Base-by-base conservation (phyloP, 2,113 vertebrate genomes). In the Nannobrachium achirus region DNA sequence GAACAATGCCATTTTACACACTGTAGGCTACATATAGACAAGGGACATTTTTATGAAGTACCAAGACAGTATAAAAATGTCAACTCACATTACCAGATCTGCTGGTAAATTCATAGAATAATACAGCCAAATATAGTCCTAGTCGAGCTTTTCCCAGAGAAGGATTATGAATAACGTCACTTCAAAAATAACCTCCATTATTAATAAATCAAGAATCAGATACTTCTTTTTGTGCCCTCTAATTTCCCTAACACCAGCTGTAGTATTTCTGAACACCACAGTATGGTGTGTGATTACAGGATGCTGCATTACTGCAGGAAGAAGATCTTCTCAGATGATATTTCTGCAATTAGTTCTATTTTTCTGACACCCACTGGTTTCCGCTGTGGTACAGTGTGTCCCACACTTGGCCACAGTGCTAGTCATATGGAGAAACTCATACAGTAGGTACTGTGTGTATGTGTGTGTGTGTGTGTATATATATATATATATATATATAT, bases 201-300 rank as follows among this genome's bases (percentile, higher is more conserved):
- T 2, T 25, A 46, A n/a, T 7, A 38, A 7, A 69, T 50, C n/a
- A 14, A 68, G n/a, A 11, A 11, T 69, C 53, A 52, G 2, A 25
- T 56, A 18, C 73, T 67, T 51, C 56, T 39, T 61, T 71, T 46
- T 44, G 56, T 53, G 62, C 61, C 59, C 49, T 70, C 38, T 25
- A 8, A 40, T 11, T 44, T 58, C 56, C 42, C 55, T 40, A 38
- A 63, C 70, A 63, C 71, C 68, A 65, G 62, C 73, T 20, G 56
- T 20, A 1, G 58, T 79, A 65, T 75, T 81, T 83, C 15, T 73
- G 48, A 55, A 41, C 46, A 65, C 46, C 63, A 74, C 69, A 46
- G 50, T 70, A 82, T 74, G 83, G 77, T 85, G 63, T 81, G 73
- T 66, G 56, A 19, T 85, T 85, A 86, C 78, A 86, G 78, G 81